Evolutionary conservation across 2,888 invertebrate genomes (phyloP).

Genomic region (Adelognathus sp.): DNA sequence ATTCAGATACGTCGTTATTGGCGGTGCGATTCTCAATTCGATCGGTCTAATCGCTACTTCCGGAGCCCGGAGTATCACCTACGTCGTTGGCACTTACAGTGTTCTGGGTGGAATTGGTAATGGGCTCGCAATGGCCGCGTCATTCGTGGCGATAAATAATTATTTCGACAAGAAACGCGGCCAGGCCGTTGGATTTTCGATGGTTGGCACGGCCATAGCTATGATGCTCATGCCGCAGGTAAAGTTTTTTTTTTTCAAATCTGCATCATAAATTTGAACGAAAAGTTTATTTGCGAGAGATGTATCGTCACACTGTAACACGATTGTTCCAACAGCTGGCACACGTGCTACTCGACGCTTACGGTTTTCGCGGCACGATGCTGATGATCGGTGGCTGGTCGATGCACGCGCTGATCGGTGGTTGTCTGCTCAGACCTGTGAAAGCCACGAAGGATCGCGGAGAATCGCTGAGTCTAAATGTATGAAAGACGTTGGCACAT

Average conservation of each 20-base stretch:
- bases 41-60: conserved; percentile 79
- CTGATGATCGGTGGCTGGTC: conserved; percentile 82
- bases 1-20: conserved; percentile 79
- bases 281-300: not conserved
- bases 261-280: no score
- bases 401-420: conserved; percentile 81
- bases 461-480: conserved; percentile 34
- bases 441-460: conserved; percentile 2
- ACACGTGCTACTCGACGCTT: conserved; percentile 64
- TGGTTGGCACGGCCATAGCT: conserved; percentile 91
- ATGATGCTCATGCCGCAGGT: conserved; percentile 90
- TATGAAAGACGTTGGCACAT: conserved; percentile 39
- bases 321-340: conserved; percentile 59
- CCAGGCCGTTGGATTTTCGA: conserved; percentile 90
- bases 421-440: conserved; percentile 81
- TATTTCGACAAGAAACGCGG: conserved; percentile 90
- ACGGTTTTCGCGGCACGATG: conserved; percentile 78
- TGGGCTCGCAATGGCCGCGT: conserved; percentile 89
- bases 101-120: conserved; percentile 84
- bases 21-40: conserved; percentile 79
- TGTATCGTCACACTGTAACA: not conserved
- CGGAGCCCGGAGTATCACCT: conserved; percentile 78
- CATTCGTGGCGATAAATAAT: conserved; percentile 90
- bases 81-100: conserved; percentile 80
- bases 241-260: no score